These are phyloP conservation scores for Andrena dorsata DNA, from an alignment of 2,888 invertebrate genomes.

Conservation along the genomic window DNA sequence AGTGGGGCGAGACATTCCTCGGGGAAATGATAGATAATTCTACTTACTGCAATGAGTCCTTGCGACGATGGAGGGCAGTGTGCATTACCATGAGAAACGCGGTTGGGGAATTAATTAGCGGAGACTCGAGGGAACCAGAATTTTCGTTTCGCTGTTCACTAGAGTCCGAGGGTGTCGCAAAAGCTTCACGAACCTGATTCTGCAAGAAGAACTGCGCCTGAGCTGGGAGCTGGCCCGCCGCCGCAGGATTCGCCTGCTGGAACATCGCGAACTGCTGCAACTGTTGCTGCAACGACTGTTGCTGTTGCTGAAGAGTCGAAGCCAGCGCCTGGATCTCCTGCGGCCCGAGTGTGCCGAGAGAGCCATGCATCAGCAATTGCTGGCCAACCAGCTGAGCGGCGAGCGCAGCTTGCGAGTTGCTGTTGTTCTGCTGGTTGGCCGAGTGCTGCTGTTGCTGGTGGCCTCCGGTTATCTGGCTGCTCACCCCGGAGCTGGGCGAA, in stretches of 20 bases:
- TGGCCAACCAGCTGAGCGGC: conserved; percentile 84
- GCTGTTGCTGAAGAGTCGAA: conserved; percentile 88
- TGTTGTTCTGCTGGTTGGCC: conserved; percentile 72
- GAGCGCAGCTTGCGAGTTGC: conserved; percentile 82
- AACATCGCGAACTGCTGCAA: conserved; percentile 89
- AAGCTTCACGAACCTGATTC: conserved; percentile 87
- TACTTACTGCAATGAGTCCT: no score
- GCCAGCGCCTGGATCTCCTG: conserved; percentile 86
- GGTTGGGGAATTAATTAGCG: no score
- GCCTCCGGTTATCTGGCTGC: conserved; percentile 84
- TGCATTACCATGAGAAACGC: no score
- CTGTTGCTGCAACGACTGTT: conserved; percentile 88
- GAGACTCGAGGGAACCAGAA: no score
- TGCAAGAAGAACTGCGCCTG: conserved; percentile 91
- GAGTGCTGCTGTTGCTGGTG: conserved; percentile 75
- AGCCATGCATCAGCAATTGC: conserved; percentile 83
- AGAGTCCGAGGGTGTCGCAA: neutral
- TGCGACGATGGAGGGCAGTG: no score
- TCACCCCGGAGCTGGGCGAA: conserved; percentile 85
- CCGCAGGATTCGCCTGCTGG: conserved; percentile 86
- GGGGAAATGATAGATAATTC: no score
- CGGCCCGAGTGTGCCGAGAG: conserved; percentile 79
- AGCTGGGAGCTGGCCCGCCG: conserved; percentile 86
- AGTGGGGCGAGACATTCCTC: no score
- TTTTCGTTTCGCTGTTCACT: neutral